These are phyloP conservation scores for Beroe ovata DNA, from an alignment of 37 sponge, comb jelly and placozoan genomes.

Conservation along the genomic window DNA sequence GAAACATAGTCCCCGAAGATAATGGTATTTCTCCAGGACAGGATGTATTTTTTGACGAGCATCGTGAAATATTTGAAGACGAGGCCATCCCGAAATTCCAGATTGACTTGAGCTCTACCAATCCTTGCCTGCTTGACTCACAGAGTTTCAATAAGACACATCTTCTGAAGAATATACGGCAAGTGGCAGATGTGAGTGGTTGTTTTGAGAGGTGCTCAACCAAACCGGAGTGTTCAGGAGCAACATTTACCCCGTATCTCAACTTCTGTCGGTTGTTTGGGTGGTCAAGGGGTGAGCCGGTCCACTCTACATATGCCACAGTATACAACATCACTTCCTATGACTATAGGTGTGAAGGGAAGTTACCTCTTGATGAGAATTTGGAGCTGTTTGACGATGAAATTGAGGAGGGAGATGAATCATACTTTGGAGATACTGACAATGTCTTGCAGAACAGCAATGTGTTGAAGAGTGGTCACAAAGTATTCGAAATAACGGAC, in stretches of 20 bases:
- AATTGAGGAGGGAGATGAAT: no score
- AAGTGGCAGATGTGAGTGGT: not conserved
- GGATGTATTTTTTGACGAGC: no score
- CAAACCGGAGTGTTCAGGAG: not conserved
- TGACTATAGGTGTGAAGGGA: not conserved
- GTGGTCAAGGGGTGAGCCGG: not conserved
- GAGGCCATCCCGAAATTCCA: no score
- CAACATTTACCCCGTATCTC: not conserved
- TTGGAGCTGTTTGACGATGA: not conserved
- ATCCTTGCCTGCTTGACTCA: not conserved
- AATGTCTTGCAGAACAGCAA: not conserved
- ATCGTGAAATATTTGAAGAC: no score
- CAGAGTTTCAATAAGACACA: not conserved
- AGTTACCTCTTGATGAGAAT: not conserved
- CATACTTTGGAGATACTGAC: not conserved
- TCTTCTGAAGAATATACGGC: not conserved
- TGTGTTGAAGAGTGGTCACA: not conserved
- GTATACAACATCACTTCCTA: not conserved
- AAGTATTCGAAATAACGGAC: not conserved
- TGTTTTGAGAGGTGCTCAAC: slow-evolving; percentile 17
- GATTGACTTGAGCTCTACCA: no score
- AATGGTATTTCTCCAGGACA: no score
- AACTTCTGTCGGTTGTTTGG: not conserved
- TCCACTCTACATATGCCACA: not conserved
- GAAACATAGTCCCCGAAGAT: no score